Evolutionary conservation across 2,888 invertebrate genomes (phyloP).

Genomic region (Ectemnius continuus): DNA sequence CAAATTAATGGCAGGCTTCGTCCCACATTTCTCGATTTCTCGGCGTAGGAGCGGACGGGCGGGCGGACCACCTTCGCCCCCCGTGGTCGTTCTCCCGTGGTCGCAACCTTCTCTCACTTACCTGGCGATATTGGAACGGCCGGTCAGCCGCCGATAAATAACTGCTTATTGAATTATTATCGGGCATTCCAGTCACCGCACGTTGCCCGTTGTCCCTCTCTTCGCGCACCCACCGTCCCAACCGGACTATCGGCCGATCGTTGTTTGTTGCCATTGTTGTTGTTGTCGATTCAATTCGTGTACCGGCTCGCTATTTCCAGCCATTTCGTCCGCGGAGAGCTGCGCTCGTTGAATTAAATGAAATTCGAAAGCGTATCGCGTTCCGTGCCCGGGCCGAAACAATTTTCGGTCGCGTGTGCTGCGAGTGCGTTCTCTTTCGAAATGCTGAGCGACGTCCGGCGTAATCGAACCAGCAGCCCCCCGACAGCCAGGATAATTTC

Average conservation of each 20-base stretch:
- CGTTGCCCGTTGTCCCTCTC: constrained; percentile 26
- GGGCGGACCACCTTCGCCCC: constrained; percentile 11
- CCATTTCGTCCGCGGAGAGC: constrained; percentile 13
- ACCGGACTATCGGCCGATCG: too few relatives aligned
- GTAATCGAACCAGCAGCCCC: constrained; percentile 12
- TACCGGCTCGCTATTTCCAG: constrained; percentile 16
- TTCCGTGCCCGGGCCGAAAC: background rate
- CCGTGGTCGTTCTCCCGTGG: constrained; percentile 9
- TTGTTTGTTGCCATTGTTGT: background rate
- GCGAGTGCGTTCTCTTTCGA: background rate
- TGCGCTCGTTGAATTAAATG: constrained; percentile 17
- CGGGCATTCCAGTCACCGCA: constrained; percentile 37
- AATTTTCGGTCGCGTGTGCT: background rate
- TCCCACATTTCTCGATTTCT: constrained; percentile 66
- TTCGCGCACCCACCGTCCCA: background rate
- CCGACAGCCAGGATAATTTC: constrained; percentile 8
- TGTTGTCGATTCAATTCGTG: constrained; percentile 34
- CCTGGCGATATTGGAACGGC: constrained; percentile 65
- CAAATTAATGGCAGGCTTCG: constrained; percentile 69
- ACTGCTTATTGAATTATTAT: constrained; percentile 66
- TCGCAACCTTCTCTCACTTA: constrained; percentile 47
- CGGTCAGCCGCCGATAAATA: constrained; percentile 68
- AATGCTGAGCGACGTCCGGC: background rate
- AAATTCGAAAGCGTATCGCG: constrained; percentile 21
- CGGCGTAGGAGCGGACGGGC: constrained; percentile 34